Percentiles rank a stretch among this genome's conserved stretches.
Evolutionary conservation across 2,113 vertebrate species (phyloP).

Genomic region (Elanus axillaris): DNA sequence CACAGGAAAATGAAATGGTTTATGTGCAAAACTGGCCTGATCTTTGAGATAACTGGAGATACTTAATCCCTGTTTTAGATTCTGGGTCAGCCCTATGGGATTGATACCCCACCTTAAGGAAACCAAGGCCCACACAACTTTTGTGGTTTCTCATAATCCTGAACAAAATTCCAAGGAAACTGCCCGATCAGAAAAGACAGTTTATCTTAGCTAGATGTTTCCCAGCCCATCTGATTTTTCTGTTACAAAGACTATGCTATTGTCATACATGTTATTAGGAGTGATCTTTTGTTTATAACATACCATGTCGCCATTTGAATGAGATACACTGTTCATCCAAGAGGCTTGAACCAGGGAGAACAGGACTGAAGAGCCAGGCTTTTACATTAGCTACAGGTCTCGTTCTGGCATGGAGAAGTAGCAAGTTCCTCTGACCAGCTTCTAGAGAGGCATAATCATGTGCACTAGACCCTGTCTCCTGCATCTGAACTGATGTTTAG

Average conservation of each 20-base stretch:
- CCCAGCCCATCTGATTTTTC: neutral
- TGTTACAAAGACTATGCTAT: neutral
- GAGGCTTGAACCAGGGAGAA: neutral
- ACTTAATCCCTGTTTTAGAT: neutral
- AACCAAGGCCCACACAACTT: neutral
- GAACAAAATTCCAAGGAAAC: neutral
- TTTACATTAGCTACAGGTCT: neutral
- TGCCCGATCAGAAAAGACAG: neutral
- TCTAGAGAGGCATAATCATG: neutral
- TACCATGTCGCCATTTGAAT: rapidly evolving
- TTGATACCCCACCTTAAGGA: neutral
- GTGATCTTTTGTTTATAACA: neutral
- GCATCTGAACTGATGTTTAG: neutral
- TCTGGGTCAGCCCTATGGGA: neutral
- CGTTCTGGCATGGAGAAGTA: neutral
- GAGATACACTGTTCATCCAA: neutral
- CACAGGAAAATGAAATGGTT: neutral
- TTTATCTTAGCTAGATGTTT: neutral
- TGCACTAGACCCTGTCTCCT: neutral
- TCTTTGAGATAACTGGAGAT: neutral
- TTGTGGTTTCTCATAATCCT: neutral
- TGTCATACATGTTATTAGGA: neutral
- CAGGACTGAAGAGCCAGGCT: neutral
- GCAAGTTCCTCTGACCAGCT: neutral
- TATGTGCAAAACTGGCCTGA: neutral